These are phyloP conservation scores for Limanda limanda DNA, from an alignment of 2,113 vertebrate species.

Conservation along the genomic window DNA sequence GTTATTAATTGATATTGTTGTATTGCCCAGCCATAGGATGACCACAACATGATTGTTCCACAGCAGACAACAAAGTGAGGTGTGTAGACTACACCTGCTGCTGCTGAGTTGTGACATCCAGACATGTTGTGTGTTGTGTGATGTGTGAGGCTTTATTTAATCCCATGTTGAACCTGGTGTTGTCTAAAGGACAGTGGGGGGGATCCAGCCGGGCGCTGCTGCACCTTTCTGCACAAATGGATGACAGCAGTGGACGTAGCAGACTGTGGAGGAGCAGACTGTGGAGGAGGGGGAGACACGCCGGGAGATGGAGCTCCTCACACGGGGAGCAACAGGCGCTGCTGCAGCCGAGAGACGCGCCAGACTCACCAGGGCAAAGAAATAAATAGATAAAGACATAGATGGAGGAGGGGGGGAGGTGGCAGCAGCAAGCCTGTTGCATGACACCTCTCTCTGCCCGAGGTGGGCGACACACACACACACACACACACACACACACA, in stretches of 20 bases:
- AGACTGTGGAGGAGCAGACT: conserved; percentile 51
- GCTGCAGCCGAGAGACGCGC: conserved; percentile 64
- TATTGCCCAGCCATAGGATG: too few relatives aligned
- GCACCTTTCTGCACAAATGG: conserved; percentile 65
- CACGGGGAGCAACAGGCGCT: conserved; percentile 75
- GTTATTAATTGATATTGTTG: too few relatives aligned
- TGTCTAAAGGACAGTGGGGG: not conserved
- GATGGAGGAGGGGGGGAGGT: conserved; percentile 3
- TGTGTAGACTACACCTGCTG: conserved; percentile 1
- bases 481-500: conserved; percentile 2
- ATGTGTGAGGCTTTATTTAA: not conserved
- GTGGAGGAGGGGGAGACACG: conserved; percentile 61
- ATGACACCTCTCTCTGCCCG: conserved; percentile 10
- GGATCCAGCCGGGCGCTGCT: conserved; percentile 35
- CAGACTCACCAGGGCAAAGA: conserved; percentile 67
- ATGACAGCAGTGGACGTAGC: conserved; percentile 60
- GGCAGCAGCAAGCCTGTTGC: conserved; percentile 17
- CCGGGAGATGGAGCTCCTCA: conserved; percentile 54
- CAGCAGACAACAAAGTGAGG: conserved; percentile 28
- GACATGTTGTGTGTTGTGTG: not conserved
- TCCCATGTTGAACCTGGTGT: conserved; percentile 10
- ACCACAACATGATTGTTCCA: not conserved
- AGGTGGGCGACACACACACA: not conserved
- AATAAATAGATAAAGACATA: conserved; percentile 20
- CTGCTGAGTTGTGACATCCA: conserved; percentile 30